Base-by-base conservation (phyloP, 1,140 invertebrate genomes). In the Drosophila grimshawi region DNA sequence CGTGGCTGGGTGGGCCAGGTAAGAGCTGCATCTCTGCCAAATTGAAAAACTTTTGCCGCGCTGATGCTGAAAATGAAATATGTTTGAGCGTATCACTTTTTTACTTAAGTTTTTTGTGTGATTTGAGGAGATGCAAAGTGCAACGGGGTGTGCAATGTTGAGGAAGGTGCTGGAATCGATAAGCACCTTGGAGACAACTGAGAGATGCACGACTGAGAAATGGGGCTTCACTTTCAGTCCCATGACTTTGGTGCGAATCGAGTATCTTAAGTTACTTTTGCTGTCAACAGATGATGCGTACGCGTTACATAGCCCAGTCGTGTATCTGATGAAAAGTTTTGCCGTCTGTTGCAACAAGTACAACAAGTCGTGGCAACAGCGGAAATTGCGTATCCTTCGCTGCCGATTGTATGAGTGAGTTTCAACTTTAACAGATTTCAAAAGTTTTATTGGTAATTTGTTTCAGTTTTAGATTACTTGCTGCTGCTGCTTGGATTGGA, bases 21-120 rank as follows among this genome's bases (percentile, higher is more conserved):
- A 27, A n/a, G 49, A 67, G 62, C 48, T 78, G 78, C 67, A 53
- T 66, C 61, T 76, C 65, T 32, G 39, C 56, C 19, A 88, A 72
- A 86, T 86, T 86, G 83, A 89, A 86, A 86, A 86, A 86, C 76
- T 86, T 86, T 86, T 86, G 76, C 72, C 76, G 78, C 85, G 77
- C 71, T 86, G 80, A 77, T 74, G 86, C 76, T 68, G 85, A 83
- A 86, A 86, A 86, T 88, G 85, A 88, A 88, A 86, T 86, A 86
- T 86, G 71, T 76, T 81, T 68, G 45, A 53, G 61, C 62, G 35
- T 73, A 65, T 49, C 61, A 66, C 59, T 71, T 79, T 74, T 49
- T 49, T 49, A 8, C 5, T 2, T 5, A 3, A 6, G 2, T 29
- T 48, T 29, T 48, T 7, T 27, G n/a, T 52, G 39, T 11, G 5